phyloP scores from a whole-genome alignment of 2,888 invertebrate genomes.

The Dryococelus australis region DNA sequence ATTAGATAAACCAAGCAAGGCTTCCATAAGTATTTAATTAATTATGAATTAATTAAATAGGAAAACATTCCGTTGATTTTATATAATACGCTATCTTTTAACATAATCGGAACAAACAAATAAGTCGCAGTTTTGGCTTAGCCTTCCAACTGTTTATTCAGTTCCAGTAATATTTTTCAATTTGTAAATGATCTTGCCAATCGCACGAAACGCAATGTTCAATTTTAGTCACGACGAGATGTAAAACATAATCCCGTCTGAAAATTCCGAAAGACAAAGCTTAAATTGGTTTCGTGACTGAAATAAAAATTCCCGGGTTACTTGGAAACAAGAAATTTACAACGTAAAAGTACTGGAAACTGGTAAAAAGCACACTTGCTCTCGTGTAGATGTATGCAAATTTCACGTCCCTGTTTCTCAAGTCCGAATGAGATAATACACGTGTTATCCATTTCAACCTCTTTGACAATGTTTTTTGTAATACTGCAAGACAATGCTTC shows the following conservation, averaged over 20 bases:
- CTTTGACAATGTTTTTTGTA: too few relatives aligned
- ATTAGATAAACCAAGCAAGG: too few relatives aligned
- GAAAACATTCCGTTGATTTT: too few relatives aligned
- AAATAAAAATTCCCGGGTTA: background rate
- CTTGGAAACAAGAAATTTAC: background rate
- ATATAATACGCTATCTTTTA: too few relatives aligned
- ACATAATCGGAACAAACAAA: too few relatives aligned
- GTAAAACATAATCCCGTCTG: background rate
- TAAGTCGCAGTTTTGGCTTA: background rate
- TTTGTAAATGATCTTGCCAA: background rate
- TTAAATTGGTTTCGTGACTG: conserved; percentile 10
- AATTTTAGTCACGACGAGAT: background rate
- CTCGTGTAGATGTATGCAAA: background rate
- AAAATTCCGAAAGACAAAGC: background rate
- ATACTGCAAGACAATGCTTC: too few relatives aligned
- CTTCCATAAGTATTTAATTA: too few relatives aligned
- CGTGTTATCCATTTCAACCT: too few relatives aligned
- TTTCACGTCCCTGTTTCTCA: background rate
- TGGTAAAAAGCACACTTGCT: background rate
- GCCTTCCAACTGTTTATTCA: background rate
- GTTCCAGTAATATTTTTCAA: background rate
- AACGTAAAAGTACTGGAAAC: background rate
- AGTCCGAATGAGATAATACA: too few relatives aligned
- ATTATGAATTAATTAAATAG: too few relatives aligned
- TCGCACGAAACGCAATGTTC: background rate